Evolutionary conservation across 2,797 vertebrate species (phyloP), one percentile per base, ranked within the genome.

Genomic region (Poecilia picta): DNA sequence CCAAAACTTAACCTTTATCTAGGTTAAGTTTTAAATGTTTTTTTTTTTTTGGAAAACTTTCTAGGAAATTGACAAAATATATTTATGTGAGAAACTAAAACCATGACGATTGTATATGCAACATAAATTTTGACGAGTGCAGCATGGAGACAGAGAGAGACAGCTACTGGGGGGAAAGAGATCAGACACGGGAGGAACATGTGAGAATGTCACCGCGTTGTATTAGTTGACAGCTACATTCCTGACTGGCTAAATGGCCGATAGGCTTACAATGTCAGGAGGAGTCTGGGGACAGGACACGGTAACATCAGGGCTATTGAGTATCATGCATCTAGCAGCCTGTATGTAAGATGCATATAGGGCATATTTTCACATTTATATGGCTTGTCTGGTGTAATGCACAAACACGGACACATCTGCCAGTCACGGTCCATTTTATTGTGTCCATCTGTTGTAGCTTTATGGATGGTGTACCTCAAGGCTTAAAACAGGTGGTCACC

Each of bases 361-460:
- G 78, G 66, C 77, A 76, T 82, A 79, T 87, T 85, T 89, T 77
- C 79, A 89, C 83, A 85, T 92, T 89, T 87, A 83, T 78, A 76
- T 20, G 43, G 72, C 71, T 73, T 86, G 81, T 84, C 46, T 81
- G 78, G 66, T 75, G 59, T 77, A 80, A 87, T 47, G 76, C 75
- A 73, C 77, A 81, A 81, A 75, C 39, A 6, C 64, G 47, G 36
- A 57, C 57, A 76, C 64, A 72, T 49, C 84, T 85, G 87, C 85
- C 85, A 84, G 91, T 89, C 91, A 89, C 49, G 90, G 87, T 83
- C 87, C 75, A 76, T 93, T 95, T 95, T 93, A 94, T 88, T 89
- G 91, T 85, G 77, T 88, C 89, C 94, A 95, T 95, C 92, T 95
- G 95, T 87, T 90, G 85, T 75, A 88, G 89, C 83, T 95, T 93